Percentiles rank a stretch among this genome's conserved stretches.
These are phyloP conservation scores for Leptogaster cylindrica DNA, from an alignment of 2,888 invertebrate species.

Conservation along the genomic window DNA sequence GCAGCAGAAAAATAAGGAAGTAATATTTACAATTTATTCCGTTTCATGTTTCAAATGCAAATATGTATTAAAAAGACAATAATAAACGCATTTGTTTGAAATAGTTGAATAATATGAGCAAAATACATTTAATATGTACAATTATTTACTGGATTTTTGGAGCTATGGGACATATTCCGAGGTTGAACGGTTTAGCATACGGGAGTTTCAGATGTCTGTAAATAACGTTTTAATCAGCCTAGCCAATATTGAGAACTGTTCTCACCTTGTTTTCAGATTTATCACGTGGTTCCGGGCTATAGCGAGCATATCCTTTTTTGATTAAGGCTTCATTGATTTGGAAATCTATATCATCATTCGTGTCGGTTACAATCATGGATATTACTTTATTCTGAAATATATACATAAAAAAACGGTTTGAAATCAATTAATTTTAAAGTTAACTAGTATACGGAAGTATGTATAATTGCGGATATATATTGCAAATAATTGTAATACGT, in stretches of 20 bases:
- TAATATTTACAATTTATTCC: no score
- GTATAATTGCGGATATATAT: no score
- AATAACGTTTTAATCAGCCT: constrained; percentile 10
- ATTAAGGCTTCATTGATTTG: constrained; percentile 44
- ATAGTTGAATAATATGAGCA: not conserved
- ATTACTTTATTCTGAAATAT: constrained; percentile 37
- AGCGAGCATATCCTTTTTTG: constrained; percentile 36
- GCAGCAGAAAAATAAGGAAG: no score
- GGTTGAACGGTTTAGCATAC: constrained; percentile 23
- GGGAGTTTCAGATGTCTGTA: constrained; percentile 18
- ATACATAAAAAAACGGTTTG: not conserved
- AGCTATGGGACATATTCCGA: no score
- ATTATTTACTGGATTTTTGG: no score
- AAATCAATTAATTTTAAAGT: not conserved
- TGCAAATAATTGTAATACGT: no score
- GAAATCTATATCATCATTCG: constrained; percentile 41
- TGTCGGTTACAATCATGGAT: constrained; percentile 42
- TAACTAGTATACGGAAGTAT: no score
- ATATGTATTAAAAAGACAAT: not conserved
- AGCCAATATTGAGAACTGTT: no score
- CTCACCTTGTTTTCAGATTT: no score
- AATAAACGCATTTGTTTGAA: not conserved
- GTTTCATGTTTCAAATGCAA: no score
- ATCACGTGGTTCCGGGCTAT: no score
- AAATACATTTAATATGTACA: not conserved